Evolutionary conservation across 2,888 invertebrate genomes (phyloP).

Genomic region (Dynastes maya): DNA sequence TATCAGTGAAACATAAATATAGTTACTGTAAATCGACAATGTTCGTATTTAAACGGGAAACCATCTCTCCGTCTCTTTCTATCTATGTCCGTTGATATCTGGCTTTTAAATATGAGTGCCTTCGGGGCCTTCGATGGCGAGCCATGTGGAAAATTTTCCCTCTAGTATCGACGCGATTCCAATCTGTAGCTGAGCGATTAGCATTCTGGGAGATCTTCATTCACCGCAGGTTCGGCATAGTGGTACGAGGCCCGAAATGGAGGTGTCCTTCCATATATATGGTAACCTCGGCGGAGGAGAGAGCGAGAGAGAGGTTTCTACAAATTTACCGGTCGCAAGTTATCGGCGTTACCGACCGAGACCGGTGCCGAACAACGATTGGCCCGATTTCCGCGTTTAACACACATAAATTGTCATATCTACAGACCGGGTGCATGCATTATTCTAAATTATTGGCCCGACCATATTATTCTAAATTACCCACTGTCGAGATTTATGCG

Average conservation of each 20-base stretch:
- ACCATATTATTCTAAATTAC: slow-evolving; percentile 64
- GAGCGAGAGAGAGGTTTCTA: slow-evolving; percentile 54
- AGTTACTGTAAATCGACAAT: not conserved
- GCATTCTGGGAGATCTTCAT: slow-evolving; percentile 58
- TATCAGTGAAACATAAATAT: too few species aligned
- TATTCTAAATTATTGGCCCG: slow-evolving; percentile 62
- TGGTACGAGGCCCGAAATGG: not conserved
- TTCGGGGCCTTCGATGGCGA: slow-evolving; percentile 12
- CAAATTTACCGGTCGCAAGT: slow-evolving; percentile 58
- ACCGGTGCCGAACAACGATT: slow-evolving; percentile 61
- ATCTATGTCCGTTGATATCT: not conserved
- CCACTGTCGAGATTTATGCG: slow-evolving; percentile 56
- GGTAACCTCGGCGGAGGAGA: not conserved
- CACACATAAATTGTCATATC: slow-evolving; percentile 63
- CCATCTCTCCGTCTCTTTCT: not conserved
- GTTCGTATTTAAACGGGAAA: not conserved
- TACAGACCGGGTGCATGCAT: slow-evolving; percentile 63
- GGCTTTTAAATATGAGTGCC: slow-evolving; percentile 36
- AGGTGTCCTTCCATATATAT: not conserved
- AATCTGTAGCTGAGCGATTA: slow-evolving; percentile 56
- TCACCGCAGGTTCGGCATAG: slow-evolving; percentile 50
- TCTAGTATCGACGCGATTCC: slow-evolving; percentile 41
- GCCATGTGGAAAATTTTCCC: slow-evolving; percentile 47
- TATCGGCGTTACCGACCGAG: slow-evolving; percentile 56
- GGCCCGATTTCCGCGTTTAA: slow-evolving; percentile 59